Evolutionary conservation across 2,888 invertebrate genomes (phyloP).

Genomic region (Watsonalla cultraria): DNA sequence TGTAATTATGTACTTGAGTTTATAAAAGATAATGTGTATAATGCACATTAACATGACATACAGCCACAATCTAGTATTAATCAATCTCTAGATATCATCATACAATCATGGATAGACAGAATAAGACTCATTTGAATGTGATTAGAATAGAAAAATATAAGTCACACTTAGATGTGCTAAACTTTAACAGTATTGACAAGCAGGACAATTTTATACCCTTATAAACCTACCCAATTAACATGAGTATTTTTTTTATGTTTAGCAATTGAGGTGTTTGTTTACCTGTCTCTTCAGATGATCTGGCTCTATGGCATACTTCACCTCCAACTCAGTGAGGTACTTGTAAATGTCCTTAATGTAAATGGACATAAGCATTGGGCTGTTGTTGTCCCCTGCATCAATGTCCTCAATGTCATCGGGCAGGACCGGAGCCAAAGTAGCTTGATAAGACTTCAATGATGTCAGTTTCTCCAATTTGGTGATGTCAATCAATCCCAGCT

Average conservation of each 20-base stretch:
- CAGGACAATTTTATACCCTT: too few relatives aligned
- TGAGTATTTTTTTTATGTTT: background rate
- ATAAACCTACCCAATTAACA: too few relatives aligned
- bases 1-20: background rate
- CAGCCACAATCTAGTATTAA: too few relatives aligned
- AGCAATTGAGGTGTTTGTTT: conserved; percentile 6
- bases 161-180: too few relatives aligned
- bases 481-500: conserved; percentile 12
- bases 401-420: conserved; percentile 82
- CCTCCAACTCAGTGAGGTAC: conserved; percentile 88
- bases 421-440: conserved; percentile 22
- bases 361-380: conserved; percentile 88
- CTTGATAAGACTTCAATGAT: conserved; percentile 4
- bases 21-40: background rate
- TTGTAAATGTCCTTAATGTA: conserved; percentile 94
- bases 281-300: conserved; percentile 84
- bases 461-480: conserved; percentile 19
- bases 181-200: too few relatives aligned
- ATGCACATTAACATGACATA: background rate
- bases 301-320: conserved; percentile 79
- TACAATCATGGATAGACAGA: too few relatives aligned
- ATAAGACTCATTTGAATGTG: too few relatives aligned
- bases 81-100: too few relatives aligned
- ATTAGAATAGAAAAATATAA: too few relatives aligned
- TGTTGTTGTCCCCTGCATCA: conserved; percentile 85